Conservation (phyloP, 2,888 invertebrate genomes). For the Cryptocephalus primarius region DNA sequence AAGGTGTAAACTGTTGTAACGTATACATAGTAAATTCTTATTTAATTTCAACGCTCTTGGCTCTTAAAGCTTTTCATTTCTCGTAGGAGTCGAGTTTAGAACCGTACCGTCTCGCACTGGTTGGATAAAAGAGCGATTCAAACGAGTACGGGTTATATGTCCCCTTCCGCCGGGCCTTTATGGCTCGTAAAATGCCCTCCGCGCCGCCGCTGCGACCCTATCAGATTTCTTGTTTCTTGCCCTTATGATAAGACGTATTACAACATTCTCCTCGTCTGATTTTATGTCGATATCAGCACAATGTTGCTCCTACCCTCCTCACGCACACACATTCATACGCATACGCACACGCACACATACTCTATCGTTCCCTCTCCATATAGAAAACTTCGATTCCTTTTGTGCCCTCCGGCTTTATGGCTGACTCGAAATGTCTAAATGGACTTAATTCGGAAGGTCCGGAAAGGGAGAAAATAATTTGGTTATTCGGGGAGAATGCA, state of each 20-base stretch:
- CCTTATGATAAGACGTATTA: conserved; percentile 29
- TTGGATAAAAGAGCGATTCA: no score
- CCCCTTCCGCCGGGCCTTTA: no score
- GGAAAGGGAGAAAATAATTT: conserved; percentile 3
- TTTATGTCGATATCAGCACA: conserved; percentile 34
- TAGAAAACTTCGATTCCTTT: conserved; percentile 5
- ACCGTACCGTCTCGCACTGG: no score
- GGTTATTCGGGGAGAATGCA: conserved; percentile 3
- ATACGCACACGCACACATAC: neutral
- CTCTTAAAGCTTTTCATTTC: no score
- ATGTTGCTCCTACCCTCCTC: conserved; percentile 19
- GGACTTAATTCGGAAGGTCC: conserved; percentile 12
- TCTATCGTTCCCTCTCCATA: conserved; percentile 4
- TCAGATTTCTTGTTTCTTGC: conserved; percentile 26
- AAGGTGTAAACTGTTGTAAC: no score
- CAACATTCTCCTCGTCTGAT: conserved; percentile 21
- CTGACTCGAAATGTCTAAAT: conserved; percentile 15
- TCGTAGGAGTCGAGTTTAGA: no score
- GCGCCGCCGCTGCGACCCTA: conserved; percentile 3
- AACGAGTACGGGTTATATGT: no score
- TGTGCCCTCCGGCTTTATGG: conserved; percentile 14
- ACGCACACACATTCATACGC: conserved; percentile 5
- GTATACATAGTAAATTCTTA: no score
- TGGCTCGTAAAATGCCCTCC: no score
- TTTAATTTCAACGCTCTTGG: no score